Evolutionary conservation across 2,888 invertebrate species (phyloP), one percentile per base, ranked within the genome.

Genomic region (Oligia latruncula): DNA sequence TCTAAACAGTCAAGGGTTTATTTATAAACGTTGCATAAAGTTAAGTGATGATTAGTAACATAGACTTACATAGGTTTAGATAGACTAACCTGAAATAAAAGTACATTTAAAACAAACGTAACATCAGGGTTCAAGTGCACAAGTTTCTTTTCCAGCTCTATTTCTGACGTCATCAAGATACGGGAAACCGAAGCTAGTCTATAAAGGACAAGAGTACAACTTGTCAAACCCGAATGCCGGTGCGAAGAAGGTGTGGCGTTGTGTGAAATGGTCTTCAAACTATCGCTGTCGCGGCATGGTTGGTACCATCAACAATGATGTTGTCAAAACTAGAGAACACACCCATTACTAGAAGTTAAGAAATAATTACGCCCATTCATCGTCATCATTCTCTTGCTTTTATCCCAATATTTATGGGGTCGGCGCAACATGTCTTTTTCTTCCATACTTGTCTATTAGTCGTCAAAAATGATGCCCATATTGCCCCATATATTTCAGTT

Each of bases 241-340:
- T 2, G 0, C 20, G 0, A 86, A 78, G 74, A 77, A 78, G 11
- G 13, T 64, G 35, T 88, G 88, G 88, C 83, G 83, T 2, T 88
- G 88, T 43, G 84, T 84, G 29, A 88, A 90, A 2, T 86, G 86
- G 82, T 82, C 87, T 11, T 86, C 87, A 1, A 8, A 8, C 2
- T 58, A 79, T n/a, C 77, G 35, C 4, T 92, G 92, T 73, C 81
- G 85, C 15, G 89, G 90, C 6, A 65, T 73, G 52, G 65, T 92
- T 3, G 78, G 75, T 40, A 92, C 92, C 6, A 46, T 91, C 0
- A 78, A 90, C 4, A 81, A 89, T 11, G 49, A 68, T 17, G 84
- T 92, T 40, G 74, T 92, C 35, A 78, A 74, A n/a, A 52, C 70
- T 23, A 85, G 84, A 20, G 85, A 85, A 71, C 84, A 67, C 66